Percentiles rank a stretch among this genome's conserved stretches.
Evolutionary conservation across 2,797 vertebrate genomes (phyloP).

Genomic region (Alcedo quadribrachys): DNA sequence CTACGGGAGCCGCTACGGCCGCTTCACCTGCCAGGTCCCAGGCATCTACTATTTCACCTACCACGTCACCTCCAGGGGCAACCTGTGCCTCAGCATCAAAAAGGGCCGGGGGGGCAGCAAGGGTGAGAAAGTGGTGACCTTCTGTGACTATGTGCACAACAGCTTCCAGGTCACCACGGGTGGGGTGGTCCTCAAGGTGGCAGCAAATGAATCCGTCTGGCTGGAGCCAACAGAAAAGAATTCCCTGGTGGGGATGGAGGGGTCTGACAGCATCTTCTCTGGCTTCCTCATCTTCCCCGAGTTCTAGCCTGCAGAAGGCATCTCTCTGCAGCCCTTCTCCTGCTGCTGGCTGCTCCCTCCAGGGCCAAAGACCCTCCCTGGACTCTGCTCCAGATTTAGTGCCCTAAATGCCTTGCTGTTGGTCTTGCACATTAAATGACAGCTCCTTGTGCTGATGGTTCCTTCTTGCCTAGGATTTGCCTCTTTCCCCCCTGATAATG

Average conservation of each 20-base stretch:
- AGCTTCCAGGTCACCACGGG: conserved; percentile 81
- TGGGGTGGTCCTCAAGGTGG: conserved; percentile 76
- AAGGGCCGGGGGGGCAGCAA: conserved; percentile 31
- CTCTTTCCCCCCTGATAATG: neutral
- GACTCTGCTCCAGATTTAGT: neutral
- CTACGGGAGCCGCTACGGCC: conserved; percentile 66
- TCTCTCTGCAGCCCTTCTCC: neutral
- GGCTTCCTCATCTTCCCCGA: conserved; percentile 83
- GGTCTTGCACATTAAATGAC: conserved; percentile 1
- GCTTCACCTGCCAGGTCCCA: conserved; percentile 73
- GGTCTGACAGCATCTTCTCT: conserved; percentile 81
- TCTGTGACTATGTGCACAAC: conserved; percentile 76
- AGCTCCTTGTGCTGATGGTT: neutral
- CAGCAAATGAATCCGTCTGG: conserved; percentile 59
- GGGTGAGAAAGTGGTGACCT: conserved; percentile 62
- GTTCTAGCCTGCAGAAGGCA: accelerated
- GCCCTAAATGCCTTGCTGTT: neutral
- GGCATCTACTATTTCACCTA: conserved; percentile 87
- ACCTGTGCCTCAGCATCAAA: conserved; percentile 78
- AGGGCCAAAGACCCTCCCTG: neutral
- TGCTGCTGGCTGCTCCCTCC: neutral
- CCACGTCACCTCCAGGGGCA: conserved; percentile 75
- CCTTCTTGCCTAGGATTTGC: neutral
- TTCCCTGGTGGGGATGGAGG: conserved; percentile 67
- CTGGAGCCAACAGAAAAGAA: conserved; percentile 75